These are phyloP conservation scores for Sepiola atlantica DNA, from an alignment of 2,888 invertebrate genomes.

Conservation along the genomic window DNA sequence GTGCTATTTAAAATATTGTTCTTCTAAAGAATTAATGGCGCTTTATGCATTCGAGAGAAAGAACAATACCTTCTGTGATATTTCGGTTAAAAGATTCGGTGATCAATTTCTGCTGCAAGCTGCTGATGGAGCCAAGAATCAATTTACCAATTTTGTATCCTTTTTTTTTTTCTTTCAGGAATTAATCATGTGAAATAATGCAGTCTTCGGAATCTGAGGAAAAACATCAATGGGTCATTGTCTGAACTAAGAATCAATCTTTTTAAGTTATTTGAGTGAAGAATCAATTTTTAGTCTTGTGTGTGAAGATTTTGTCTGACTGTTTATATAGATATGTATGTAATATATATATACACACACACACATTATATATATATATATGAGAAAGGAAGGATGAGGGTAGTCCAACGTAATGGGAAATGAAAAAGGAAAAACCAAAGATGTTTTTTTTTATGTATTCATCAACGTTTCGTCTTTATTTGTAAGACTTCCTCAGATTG, in stretches of 20 bases:
- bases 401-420: too few relatives aligned
- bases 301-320: background rate
- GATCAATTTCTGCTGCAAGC: background rate
- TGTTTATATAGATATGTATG: too few relatives aligned
- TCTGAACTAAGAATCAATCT: background rate
- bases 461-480: too few relatives aligned
- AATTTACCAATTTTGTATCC: background rate
- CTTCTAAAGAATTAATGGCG: background rate
- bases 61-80: background rate
- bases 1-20: background rate
- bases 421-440: too few relatives aligned
- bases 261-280: background rate
- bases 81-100: background rate
- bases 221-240: background rate
- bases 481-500: too few relatives aligned
- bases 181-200: background rate
- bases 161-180: background rate
- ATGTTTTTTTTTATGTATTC: too few relatives aligned
- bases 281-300: background rate
- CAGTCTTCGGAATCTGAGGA: background rate
- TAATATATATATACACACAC: too few relatives aligned
- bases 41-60: background rate
- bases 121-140: slow-evolving; percentile 8
- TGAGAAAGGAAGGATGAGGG: too few relatives aligned
- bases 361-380: too few relatives aligned